These are phyloP conservation scores for Altica lythri DNA, from an alignment of 2,888 invertebrate species.

Conservation along the genomic window DNA sequence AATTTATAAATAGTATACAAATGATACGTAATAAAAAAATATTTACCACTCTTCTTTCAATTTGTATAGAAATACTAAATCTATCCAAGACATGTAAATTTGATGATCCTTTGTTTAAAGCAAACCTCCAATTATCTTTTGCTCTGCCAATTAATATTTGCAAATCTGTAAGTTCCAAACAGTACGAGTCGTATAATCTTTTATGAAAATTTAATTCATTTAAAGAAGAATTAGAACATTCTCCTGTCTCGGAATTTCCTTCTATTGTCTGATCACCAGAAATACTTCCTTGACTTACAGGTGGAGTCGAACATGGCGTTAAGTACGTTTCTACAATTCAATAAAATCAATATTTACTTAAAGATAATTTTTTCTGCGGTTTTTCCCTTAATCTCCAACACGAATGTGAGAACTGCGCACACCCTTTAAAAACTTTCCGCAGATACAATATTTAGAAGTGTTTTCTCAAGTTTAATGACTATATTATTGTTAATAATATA, in stretches of 20 bases:
- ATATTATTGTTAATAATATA: too few species aligned
- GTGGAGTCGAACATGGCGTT: conserved; percentile 88
- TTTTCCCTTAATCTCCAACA: too few species aligned
- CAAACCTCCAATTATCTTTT: conserved; percentile 88
- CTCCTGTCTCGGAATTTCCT: conserved; percentile 48
- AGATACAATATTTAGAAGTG: too few species aligned
- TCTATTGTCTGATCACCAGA: conserved; percentile 56
- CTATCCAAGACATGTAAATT: conserved; percentile 77
- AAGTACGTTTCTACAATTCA: conserved; percentile 74
- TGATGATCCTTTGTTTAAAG: conserved; percentile 80
- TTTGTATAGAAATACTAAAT: conserved; percentile 65
- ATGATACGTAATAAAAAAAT: too few species aligned
- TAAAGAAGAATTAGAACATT: conserved; percentile 45
- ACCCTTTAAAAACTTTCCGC: too few species aligned
- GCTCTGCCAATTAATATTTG: conserved; percentile 89
- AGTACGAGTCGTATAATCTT: conserved; percentile 78
- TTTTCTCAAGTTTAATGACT: too few species aligned
- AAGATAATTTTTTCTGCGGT: too few species aligned
- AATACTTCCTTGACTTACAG: conserved; percentile 74
- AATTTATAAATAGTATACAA: too few species aligned
- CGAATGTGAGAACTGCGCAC: too few species aligned
- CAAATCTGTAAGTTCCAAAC: conserved; percentile 78
- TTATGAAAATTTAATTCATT: conserved; percentile 68
- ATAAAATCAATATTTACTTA: too few species aligned
- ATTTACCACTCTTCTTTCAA: conserved; percentile 75